phyloP scores from a whole-genome alignment of 2,113 vertebrate genomes.

The Rhabdornis inornatus region DNA sequence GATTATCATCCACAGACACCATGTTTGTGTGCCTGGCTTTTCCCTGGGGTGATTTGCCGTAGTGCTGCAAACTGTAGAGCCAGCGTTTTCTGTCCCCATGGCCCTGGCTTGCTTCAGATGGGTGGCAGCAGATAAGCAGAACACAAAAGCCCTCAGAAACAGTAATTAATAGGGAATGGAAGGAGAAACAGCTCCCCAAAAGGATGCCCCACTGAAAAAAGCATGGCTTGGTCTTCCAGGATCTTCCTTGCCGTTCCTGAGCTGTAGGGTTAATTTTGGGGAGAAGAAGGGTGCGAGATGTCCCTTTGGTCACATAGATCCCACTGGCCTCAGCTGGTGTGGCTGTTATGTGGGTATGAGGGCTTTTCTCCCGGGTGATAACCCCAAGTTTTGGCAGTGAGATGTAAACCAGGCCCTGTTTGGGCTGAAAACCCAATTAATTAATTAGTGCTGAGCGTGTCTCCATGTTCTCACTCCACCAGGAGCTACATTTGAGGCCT shows the following conservation, averaged over 20 bases:
- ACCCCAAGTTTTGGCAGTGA: not conserved
- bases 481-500: not conserved
- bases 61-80: not conserved
- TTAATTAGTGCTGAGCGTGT: not conserved
- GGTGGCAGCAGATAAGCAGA: not conserved
- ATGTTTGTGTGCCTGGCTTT: not conserved
- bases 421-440: not conserved
- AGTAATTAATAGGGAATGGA: not conserved
- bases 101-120: not conserved
- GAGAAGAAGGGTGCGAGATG: not conserved
- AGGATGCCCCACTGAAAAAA: not conserved
- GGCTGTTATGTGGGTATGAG: not conserved
- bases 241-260: not conserved
- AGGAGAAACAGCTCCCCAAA: not conserved
- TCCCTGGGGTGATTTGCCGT: not conserved
- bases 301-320: not conserved
- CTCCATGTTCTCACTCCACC: not conserved
- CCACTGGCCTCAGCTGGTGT: not conserved
- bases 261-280: not conserved
- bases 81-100: not conserved
- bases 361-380: not conserved
- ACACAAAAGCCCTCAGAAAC: not conserved
- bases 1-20: not conserved
- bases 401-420: not conserved
- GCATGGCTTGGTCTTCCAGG: not conserved